Evolutionary conservation across 2,888 invertebrate species (phyloP).

Genomic region (Euclidia mi): DNA sequence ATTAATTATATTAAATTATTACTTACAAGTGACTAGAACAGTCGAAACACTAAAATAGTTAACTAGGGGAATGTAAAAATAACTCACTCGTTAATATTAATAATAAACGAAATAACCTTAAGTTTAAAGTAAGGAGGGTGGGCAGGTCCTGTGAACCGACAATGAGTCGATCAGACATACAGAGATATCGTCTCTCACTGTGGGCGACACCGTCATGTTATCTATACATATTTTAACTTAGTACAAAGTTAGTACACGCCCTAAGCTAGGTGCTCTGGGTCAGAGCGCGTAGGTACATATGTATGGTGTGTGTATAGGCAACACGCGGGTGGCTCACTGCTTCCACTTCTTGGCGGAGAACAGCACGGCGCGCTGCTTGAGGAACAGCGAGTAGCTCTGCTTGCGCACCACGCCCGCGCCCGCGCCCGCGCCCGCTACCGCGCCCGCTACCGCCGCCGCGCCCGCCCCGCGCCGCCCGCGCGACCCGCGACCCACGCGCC

Average conservation of each 20-base stretch:
- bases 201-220: too few species aligned
- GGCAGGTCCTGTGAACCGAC: conserved; percentile 74
- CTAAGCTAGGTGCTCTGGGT: too few species aligned
- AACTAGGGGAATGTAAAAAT: conserved; percentile 48
- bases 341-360: conserved; percentile 90
- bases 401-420: conserved; percentile 69
- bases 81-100: conserved; percentile 53
- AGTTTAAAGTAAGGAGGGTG: conserved; percentile 77
- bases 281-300: too few species aligned
- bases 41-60: conserved; percentile 38
- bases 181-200: too few species aligned
- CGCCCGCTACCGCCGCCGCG: too few species aligned
- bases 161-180: too few species aligned
- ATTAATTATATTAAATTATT: conserved; percentile 21
- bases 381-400: conserved; percentile 87
- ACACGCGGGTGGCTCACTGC: conserved; percentile 64
- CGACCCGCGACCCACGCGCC: too few species aligned
- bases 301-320: not conserved
- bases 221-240: too few species aligned
- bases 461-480: too few species aligned
- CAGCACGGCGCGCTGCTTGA: conserved; percentile 86
- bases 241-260: too few species aligned
- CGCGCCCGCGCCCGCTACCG: conserved; percentile 68
- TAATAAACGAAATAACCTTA: conserved; percentile 57
- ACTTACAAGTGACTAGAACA: conserved; percentile 48